These are phyloP conservation scores for Telmatherina bonti DNA, from an alignment of 2,797 vertebrate species.

Conservation along the genomic window DNA sequence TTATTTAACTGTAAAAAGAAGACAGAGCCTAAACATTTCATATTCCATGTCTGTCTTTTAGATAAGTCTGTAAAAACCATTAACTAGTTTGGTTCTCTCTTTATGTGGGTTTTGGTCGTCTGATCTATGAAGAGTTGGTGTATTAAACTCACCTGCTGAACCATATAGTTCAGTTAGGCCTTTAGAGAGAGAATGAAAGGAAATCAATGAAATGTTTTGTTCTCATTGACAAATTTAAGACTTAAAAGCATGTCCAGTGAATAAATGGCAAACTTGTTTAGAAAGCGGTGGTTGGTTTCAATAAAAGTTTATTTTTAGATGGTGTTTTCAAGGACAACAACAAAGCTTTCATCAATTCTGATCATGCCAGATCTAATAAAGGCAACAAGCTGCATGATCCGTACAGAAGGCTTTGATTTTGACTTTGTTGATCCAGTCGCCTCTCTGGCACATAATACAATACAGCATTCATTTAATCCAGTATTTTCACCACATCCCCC, in stretches of 20 bases:
- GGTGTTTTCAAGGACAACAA: constrained; percentile 1
- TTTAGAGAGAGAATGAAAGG: constrained; percentile 3
- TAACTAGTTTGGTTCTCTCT: background rate
- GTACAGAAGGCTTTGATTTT: background rate
- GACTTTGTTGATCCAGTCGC: background rate
- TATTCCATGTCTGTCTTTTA: background rate
- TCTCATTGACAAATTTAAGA: background rate
- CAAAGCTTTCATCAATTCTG: background rate
- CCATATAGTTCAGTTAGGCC: constrained; percentile 6
- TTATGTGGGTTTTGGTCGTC: background rate
- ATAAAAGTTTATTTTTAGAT: background rate
- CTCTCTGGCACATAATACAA: background rate
- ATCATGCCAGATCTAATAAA: background rate
- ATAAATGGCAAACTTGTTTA: background rate
- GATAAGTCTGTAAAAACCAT: background rate
- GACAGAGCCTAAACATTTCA: background rate
- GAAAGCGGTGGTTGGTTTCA: background rate
- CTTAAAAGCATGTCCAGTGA: background rate
- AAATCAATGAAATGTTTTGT: background rate
- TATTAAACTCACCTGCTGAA: background rate
- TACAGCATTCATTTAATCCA: background rate
- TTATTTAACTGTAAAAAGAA: background rate
- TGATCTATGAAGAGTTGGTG: background rate
- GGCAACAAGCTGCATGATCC: background rate
- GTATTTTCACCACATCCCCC: background rate